A percentile compares a stretch with the other conserved stretches of the same genome.
These are phyloP conservation scores for Sarcophaga peregrina DNA, from an alignment of 1,140 invertebrate species.

Conservation along the genomic window DNA sequence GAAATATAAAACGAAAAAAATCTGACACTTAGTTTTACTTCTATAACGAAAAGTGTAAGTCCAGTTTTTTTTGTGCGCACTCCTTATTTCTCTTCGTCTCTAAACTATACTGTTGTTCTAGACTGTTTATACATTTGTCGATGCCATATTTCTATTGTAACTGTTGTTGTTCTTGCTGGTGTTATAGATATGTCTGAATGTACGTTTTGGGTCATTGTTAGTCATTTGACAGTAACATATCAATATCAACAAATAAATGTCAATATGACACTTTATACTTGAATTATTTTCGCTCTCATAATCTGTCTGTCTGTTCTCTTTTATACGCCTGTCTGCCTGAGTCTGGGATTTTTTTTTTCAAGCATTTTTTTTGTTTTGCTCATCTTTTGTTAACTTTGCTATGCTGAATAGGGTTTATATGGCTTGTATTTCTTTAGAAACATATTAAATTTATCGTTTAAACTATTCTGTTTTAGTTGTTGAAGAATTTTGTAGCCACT, in stretches of 20 bases:
- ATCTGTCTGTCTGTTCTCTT: too few relatives aligned
- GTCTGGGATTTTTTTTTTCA: background rate
- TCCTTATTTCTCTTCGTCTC: too few relatives aligned
- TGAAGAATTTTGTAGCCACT: background rate
- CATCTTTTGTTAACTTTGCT: too few relatives aligned
- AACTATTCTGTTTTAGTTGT: background rate
- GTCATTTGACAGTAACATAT: conserved; percentile 23
- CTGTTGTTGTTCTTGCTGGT: background rate
- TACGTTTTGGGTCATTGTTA: conserved; percentile 1
- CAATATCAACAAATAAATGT: conserved; percentile 20
- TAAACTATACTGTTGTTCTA: too few relatives aligned
- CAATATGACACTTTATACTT: conserved; percentile 27
- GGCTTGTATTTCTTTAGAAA: background rate
- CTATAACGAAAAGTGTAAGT: too few relatives aligned
- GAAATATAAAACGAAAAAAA: too few relatives aligned
- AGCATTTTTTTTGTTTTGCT: background rate
- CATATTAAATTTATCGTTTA: conserved; percentile 11
- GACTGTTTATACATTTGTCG: background rate
- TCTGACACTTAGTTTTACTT: too few relatives aligned
- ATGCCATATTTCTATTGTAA: background rate
- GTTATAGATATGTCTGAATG: too few relatives aligned
- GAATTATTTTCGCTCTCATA: conserved; percentile 3
- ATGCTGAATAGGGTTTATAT: background rate
- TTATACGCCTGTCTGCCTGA: background rate
- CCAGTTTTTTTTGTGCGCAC: too few relatives aligned